Conservation (phyloP, 2,888 invertebrate species). For the Erynnis tages region DNA sequence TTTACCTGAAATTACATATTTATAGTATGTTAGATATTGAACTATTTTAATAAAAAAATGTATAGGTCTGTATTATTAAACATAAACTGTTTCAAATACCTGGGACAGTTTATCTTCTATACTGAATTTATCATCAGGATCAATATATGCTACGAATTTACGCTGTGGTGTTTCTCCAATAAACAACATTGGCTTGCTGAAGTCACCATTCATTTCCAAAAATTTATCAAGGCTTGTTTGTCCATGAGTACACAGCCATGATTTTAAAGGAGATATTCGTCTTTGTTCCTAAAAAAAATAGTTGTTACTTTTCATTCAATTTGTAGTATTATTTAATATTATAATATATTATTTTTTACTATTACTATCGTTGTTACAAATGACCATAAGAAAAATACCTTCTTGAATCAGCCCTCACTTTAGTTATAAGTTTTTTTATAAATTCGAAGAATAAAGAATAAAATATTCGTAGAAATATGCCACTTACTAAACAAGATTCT, state of each 20-base stretch:
- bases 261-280: slow-evolving; percentile 91
- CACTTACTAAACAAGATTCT: slow-evolving; percentile 80
- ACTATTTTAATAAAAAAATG: background rate
- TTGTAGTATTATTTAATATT: too few relatives aligned
- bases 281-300: slow-evolving; percentile 83
- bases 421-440: too few relatives aligned
- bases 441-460: too few relatives aligned
- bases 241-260: slow-evolving; percentile 96
- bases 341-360: too few relatives aligned
- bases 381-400: too few relatives aligned
- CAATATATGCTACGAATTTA: slow-evolving; percentile 96
- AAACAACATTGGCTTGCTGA: slow-evolving; percentile 89
- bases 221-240: slow-evolving; percentile 91
- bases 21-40: background rate
- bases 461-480: too few relatives aligned
- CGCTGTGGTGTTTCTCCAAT: slow-evolving; percentile 93
- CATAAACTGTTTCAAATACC: slow-evolving; percentile 65
- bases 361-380: too few relatives aligned
- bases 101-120: slow-evolving; percentile 96
- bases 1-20: slow-evolving; percentile 83
- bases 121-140: slow-evolving; percentile 93
- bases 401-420: too few relatives aligned
- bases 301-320: too few relatives aligned
- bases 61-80: too few relatives aligned
- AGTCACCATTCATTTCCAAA: slow-evolving; percentile 84